A percentile compares a stretch with the other conserved stretches of the same genome.
Evolutionary conservation across 2,888 invertebrate genomes (phyloP).

Genomic region (Plebejus anna): DNA sequence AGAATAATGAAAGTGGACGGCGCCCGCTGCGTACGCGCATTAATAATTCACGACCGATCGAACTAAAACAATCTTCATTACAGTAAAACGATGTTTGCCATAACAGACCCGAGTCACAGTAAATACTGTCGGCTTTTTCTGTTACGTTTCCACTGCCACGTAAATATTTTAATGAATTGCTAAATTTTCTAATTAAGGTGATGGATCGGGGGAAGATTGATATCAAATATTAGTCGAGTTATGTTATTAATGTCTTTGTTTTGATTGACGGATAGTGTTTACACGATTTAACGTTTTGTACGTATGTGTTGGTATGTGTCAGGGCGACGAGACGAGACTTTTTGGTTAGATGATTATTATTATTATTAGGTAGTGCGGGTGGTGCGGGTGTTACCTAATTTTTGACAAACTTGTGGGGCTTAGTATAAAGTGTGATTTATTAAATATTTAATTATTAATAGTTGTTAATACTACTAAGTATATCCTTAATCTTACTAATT

Average conservation of each 20-base stretch:
- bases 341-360: not conserved
- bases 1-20: constrained; percentile 71
- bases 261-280: constrained; percentile 64
- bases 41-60: constrained; percentile 70
- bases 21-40: constrained; percentile 76
- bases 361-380: not conserved
- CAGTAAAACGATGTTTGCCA: constrained; percentile 64
- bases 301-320: constrained; percentile 51
- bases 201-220: constrained; percentile 47
- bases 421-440: too few species aligned
- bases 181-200: constrained; percentile 62
- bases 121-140: constrained; percentile 36
- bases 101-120: constrained; percentile 46
- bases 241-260: constrained; percentile 49
- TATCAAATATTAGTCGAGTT: constrained; percentile 43
- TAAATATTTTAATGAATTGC: constrained; percentile 60
- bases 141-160: constrained; percentile 24
- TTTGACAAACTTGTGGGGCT: not conserved
- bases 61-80: constrained; percentile 78
- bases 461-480: too few species aligned
- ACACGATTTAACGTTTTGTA: constrained; percentile 65
- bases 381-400: not conserved
- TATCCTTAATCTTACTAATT: not conserved
- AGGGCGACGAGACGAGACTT: not conserved
- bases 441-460: not conserved